Percentiles rank a stretch among this genome's conserved stretches.
Evolutionary conservation across 1,140 invertebrate species (phyloP).

Genomic region (Hormaphis cornu): DNA sequence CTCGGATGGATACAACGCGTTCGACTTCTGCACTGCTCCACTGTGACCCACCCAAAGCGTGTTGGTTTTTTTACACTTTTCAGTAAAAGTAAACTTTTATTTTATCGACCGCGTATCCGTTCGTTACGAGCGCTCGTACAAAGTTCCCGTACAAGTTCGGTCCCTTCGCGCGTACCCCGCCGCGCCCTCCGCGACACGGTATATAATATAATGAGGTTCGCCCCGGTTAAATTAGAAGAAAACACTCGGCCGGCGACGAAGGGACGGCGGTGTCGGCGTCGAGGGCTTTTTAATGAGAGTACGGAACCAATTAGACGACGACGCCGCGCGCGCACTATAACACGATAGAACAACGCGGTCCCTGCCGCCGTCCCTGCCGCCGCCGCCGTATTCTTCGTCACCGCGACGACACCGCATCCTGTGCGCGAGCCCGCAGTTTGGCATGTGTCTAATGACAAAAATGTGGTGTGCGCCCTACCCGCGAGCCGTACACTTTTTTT

Average conservation of each 20-base stretch:
- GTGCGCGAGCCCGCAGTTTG: no score
- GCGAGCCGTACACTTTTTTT: no score
- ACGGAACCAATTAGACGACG: constrained; percentile 29
- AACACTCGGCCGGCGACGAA: constrained; percentile 16
- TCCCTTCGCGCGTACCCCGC: neutral
- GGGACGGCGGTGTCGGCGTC: constrained; percentile 21
- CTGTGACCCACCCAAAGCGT: no score
- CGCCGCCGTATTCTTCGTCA: neutral
- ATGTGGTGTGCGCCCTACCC: neutral
- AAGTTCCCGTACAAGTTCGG: no score
- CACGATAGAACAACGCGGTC: constrained; percentile 27
- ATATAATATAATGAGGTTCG: constrained; percentile 31
- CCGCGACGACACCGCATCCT: neutral
- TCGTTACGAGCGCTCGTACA: no score
- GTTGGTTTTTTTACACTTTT: no score
- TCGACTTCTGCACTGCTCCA: no score
- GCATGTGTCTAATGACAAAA: constrained; percentile 14
- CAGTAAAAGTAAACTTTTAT: no score
- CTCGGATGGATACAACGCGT: no score
- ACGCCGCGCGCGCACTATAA: no score
- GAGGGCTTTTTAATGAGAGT: constrained; percentile 31
- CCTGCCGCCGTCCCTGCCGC: neutral
- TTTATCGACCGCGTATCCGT: no score
- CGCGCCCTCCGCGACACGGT: neutral
- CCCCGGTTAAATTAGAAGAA: constrained; percentile 32